Conservation (phyloP, 2,888 invertebrate species). For the Tetheella fluctuosa region DNA sequence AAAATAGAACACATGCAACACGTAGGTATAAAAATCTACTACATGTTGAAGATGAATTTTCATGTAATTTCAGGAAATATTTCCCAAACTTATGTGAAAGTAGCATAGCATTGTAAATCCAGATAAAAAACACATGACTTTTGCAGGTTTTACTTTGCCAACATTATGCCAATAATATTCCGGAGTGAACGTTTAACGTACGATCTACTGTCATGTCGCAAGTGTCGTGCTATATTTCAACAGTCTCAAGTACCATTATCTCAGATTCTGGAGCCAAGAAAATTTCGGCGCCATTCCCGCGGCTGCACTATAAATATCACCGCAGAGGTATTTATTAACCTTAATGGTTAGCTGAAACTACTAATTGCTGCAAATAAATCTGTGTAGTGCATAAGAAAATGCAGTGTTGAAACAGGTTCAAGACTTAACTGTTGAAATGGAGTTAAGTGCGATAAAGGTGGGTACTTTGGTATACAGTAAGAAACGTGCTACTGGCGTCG, state of each 20-base stretch:
- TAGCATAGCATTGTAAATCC: background rate
- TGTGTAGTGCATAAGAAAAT: constrained; percentile 36
- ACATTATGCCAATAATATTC: constrained; percentile 24
- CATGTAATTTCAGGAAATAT: no score
- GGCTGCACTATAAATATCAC: constrained; percentile 37
- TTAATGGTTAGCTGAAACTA: constrained; percentile 34
- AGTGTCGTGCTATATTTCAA: constrained; percentile 28
- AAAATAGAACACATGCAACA: no score
- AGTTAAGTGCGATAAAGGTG: background rate
- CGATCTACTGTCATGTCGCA: constrained; percentile 35
- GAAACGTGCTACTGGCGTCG: constrained; percentile 15
- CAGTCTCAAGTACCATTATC: constrained; percentile 41
- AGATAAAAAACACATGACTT: background rate
- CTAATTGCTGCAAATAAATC: constrained; percentile 49
- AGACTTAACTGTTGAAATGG: constrained; percentile 9
- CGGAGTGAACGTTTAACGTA: constrained; percentile 26
- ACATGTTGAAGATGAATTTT: no score
- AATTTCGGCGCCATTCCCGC: constrained; percentile 31
- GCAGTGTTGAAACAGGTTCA: constrained; percentile 30
- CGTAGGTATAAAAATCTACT: no score
- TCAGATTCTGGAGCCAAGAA: constrained; percentile 39
- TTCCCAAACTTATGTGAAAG: no score
- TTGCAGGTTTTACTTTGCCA: background rate
- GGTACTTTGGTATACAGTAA: constrained; percentile 17
- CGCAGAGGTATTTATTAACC: constrained; percentile 42